Evolutionary conservation across 2,113 vertebrate genomes (phyloP), one percentile per base, ranked within the genome.

Genomic region (Leiothrix lutea): DNA sequence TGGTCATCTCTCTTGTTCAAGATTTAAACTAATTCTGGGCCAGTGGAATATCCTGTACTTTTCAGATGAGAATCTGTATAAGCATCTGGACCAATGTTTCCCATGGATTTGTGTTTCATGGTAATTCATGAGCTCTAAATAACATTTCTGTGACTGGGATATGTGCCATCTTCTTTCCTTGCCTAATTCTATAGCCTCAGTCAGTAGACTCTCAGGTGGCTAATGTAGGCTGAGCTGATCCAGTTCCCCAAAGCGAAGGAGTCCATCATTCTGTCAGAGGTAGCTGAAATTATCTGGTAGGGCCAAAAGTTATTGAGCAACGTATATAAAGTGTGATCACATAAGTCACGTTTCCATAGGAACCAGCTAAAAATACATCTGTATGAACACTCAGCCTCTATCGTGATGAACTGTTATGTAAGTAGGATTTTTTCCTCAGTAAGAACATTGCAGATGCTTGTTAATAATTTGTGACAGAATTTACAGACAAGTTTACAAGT

Each of bases 381-480:
- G 36, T 48, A 36, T 70, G 65, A 86, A 74, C 62, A 44, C 51
- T 86, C 60, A 26, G 28, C 2, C 0, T 71, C 75, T 94, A 70
- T 77, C 4, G 0, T 77, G 51, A 58, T 92, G 71, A 86, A 71
- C 44, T 83, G 12, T 90, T 94, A 95, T 88, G 47, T 80, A 94
- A 93, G 80, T 36, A n/a, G 66, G 2, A 4, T 71, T 50, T 51
- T 88, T 92, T 78, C 40, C 44, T 35, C 53, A 33, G 25, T 57
- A 65, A 36, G 42, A 92, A 66, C 85, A 40, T 38, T 80, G 64
- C 82, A 94, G 79, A 58, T 91, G 42, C 67, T 95, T 93, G 81
- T 91, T 96, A 94, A 94, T 88, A 80, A 84, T 83, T 93, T 71
- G 71, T 92, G 60, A 56, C 44, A 71, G 88, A 90, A 86, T 92